Base-by-base conservation (phyloP, 2,888 invertebrate genomes). In the Schizaphis graminum region DNA sequence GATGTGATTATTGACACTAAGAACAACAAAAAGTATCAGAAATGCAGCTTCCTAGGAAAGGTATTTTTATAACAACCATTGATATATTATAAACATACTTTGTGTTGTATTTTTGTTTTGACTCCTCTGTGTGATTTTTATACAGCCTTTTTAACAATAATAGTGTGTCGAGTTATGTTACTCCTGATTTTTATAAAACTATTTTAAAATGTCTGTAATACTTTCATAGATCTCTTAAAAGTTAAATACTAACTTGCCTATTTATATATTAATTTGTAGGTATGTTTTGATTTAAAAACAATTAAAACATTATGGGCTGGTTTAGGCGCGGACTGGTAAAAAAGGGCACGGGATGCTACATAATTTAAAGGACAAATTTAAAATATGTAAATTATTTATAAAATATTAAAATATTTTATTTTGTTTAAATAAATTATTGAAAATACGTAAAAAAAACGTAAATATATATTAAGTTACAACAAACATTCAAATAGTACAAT, bases 11-110 rank as follows among this genome's bases (percentile, higher is more conserved):
- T 97, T 95, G 98, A 99, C 96, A 96, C 97, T 86, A 97, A 97
- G 95, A 97, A 97, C 77, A 97, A 97, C 95, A 97, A 97, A 95
- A 97, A 97, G 84, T 99, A 99, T 96, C 97, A 97, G 96, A 98
- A 98, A 96, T 97, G 98, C 95, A 97, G 98, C 95, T 98, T 98
- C 96, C 98, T 98, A 96, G 98, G 98, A 95, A 98, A 98, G 97
- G 98, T 98, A 96, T n/a, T n/a, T n/a, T n/a, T n/a, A n/a, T 24
- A 26, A 57, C 26, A 0, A 61, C 28, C 3, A 61, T 28, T 28
- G 61, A 28, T 28, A 11, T 28, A 28, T 28, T 11, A 0, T 11
- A 0, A 61, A 61, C 28, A 28, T 61, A 61, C 28, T 61, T 28
- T 28, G 61, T 28, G 10, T 61, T 61, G 11, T 28, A 61, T 11